Evolutionary conservation across 1,140 invertebrate species (phyloP).

Genomic region (Prorops nasuta): DNA sequence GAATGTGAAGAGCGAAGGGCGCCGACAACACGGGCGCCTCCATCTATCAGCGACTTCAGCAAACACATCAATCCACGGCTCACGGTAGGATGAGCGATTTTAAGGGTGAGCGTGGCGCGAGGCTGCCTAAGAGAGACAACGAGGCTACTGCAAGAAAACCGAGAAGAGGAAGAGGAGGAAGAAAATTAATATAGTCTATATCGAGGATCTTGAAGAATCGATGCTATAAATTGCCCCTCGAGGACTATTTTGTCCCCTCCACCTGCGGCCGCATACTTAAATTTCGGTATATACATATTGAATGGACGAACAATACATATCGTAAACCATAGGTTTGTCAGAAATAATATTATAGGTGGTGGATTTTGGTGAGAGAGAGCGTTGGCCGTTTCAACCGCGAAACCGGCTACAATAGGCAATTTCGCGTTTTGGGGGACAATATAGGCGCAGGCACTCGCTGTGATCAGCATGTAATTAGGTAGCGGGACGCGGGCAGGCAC

Average conservation of each 20-base stretch:
- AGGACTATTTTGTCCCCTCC: too few relatives aligned
- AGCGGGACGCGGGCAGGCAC: slow-evolving; percentile 48
- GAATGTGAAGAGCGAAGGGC: slow-evolving; percentile 37
- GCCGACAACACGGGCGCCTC: slow-evolving; percentile 42
- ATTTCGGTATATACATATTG: too few relatives aligned
- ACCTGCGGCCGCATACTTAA: too few relatives aligned
- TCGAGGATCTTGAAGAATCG: too few relatives aligned
- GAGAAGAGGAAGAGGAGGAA: too few relatives aligned
- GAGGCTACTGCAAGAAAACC: too few relatives aligned
- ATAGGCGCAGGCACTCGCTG: slow-evolving; percentile 50
- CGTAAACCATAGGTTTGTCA: too few relatives aligned
- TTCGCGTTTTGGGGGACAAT: slow-evolving; percentile 43
- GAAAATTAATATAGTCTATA: too few relatives aligned
- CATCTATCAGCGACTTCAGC: slow-evolving; percentile 48
- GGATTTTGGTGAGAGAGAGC: slow-evolving; percentile 22
- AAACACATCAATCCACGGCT: slow-evolving; percentile 49
- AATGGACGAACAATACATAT: too few relatives aligned
- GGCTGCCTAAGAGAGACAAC: too few relatives aligned
- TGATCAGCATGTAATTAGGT: slow-evolving; percentile 57
- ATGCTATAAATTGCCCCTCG: too few relatives aligned
- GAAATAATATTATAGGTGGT: too few relatives aligned
- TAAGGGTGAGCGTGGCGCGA: slow-evolving; percentile 27
- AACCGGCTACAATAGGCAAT: slow-evolving; percentile 45
- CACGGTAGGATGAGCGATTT: slow-evolving; percentile 39
- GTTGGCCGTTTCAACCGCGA: slow-evolving; percentile 39